Evolutionary conservation across 1,140 invertebrate genomes (phyloP), one percentile per base, ranked within the genome.

Genomic region (Drosophila repleta): DNA sequence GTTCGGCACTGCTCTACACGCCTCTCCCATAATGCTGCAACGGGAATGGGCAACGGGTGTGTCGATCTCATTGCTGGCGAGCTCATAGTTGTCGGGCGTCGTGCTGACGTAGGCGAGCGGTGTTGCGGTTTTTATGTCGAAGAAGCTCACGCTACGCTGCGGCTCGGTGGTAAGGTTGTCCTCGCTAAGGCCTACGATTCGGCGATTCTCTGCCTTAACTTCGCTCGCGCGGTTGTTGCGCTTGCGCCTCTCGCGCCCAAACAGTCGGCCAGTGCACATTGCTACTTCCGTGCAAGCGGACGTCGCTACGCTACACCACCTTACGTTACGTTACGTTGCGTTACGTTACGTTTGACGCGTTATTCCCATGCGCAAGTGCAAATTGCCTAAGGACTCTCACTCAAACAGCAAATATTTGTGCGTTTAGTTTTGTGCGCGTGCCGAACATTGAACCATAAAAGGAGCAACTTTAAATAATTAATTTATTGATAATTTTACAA

Each of bases 251-350:
- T 87, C 78, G 60, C 2, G 4, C 10, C 39, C 55, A 45, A 55
- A 43, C 18, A 57, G 73, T 69, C 32, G 32, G 8, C 41, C 71
- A 58, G 69, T 72, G 69, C 69, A 72, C 64, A 57, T 67, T 72
- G 78, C 73, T 71, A 87, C 56, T 85, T 78, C 70, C 78, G 83
- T 65, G 78, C 65, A 76, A 56, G 35, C 82, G 63, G 82, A 85
- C 83, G 74, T 87, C 53, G 51, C 45, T 39, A 21, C 35, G 24
- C 35, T 35, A 41, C n/a, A 37, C 6, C 3, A 3, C 24, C 3
- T 4, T 3, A 20, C 21, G 24, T 52, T 15, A n/a, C 29, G 51
- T 41, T 35, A 17, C 56, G 21, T 45, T 48, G 41, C 51, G 49
- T 64, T 37, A 46, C 46, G 56, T 41, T 52, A 66, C 45, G 74